These are phyloP conservation scores for Cyclophora punctaria DNA, from an alignment of 2,888 invertebrate species.

Conservation along the genomic window DNA sequence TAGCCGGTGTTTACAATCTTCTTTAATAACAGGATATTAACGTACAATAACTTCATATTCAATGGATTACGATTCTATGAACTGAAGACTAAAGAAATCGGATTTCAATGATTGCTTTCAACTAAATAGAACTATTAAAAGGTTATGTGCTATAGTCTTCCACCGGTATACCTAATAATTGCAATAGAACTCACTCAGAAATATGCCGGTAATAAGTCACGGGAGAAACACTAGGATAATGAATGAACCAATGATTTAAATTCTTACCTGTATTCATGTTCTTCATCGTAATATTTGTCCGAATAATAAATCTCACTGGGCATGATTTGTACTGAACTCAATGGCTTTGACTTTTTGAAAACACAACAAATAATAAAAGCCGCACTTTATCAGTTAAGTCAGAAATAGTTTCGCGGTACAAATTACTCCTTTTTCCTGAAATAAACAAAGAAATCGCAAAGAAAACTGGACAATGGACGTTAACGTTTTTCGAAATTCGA, in stretches of 20 bases:
- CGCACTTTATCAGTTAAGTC: constrained; percentile 4
- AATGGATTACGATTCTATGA: too few species aligned
- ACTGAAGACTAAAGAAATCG: too few species aligned
- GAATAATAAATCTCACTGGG: constrained; percentile 92
- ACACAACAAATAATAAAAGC: constrained; percentile 10
- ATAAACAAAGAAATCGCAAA: neutral
- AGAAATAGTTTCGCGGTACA: neutral
- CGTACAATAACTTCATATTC: too few species aligned
- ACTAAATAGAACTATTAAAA: too few species aligned
- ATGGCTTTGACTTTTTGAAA: neutral
- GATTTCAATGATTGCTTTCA: too few species aligned
- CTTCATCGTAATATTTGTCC: constrained; percentile 93
- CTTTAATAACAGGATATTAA: too few species aligned
- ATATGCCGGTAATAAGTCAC: too few species aligned
- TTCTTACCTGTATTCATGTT: constrained; percentile 91
- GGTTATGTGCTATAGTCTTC: too few species aligned
- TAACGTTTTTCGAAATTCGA: constrained; percentile 15
- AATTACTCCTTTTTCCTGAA: neutral
- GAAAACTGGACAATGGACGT: constrained; percentile 4
- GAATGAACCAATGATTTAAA: neutral
- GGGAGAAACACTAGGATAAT: too few species aligned
- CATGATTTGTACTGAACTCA: constrained; percentile 44
- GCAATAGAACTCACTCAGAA: too few species aligned
- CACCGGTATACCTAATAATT: too few species aligned
- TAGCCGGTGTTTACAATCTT: too few species aligned